phyloP scores from a whole-genome alignment of 2,797 vertebrate species.

The Otolemur crassicaudatus region DNA sequence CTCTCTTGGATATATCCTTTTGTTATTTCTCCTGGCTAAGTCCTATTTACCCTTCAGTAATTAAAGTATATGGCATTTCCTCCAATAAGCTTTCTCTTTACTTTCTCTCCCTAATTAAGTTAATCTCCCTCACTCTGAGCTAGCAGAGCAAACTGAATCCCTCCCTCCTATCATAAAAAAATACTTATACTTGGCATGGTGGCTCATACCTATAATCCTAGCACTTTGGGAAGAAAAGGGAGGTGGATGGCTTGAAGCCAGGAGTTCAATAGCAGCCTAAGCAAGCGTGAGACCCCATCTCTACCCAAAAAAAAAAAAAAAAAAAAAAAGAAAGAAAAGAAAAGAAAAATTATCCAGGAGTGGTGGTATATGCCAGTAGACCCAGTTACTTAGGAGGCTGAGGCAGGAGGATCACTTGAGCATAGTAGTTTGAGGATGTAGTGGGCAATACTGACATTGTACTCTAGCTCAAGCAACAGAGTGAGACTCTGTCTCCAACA shows the following conservation, averaged over 20 bases:
- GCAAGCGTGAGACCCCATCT: not conserved
- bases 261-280: not conserved
- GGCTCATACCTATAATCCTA: not conserved
- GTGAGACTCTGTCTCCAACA: not conserved
- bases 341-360: not conserved
- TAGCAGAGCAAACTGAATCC: not conserved
- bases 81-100: not conserved
- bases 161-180: constrained; percentile 23
- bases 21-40: constrained; percentile 7
- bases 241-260: not conserved
- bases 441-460: not conserved
- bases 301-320: not conserved
- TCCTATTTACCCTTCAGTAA: not conserved
- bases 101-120: not conserved
- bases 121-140: not conserved
- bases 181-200: not conserved
- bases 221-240: not conserved
- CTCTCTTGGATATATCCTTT: not conserved
- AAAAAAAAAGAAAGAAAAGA: not conserved
- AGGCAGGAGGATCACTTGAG: not conserved
- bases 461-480: not conserved
- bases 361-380: not conserved
- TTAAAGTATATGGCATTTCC: constrained; percentile 21
- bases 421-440: not conserved
- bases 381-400: not conserved